Evolutionary conservation across 2,888 invertebrate genomes (phyloP).

Genomic region (Lacanobia oleracea): DNA sequence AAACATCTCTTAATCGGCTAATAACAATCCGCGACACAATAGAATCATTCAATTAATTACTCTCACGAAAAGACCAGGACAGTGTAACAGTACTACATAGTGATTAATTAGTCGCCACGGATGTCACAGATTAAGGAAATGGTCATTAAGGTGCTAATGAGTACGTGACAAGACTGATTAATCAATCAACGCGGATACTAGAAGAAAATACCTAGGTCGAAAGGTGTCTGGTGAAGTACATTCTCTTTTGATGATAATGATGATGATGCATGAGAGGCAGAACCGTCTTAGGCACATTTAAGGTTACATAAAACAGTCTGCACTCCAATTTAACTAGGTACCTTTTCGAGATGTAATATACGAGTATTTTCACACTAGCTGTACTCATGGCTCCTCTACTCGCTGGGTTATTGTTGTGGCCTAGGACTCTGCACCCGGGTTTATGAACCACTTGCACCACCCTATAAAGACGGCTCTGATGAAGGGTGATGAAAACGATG

Average conservation of each 20-base stretch:
- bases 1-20: not conserved
- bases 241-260: too few species aligned
- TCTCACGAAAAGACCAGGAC: constrained; percentile 12
- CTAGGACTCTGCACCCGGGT: too few species aligned
- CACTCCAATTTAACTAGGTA: too few species aligned
- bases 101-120: constrained; percentile 45
- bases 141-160: constrained; percentile 46
- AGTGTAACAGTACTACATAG: constrained; percentile 11
- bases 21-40: not conserved
- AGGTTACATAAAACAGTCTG: too few species aligned
- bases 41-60: not conserved
- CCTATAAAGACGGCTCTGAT: too few species aligned
- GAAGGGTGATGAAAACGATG: not conserved
- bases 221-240: not conserved
- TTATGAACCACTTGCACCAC: too few species aligned
- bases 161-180: constrained; percentile 36
- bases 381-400: too few species aligned
- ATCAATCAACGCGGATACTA: constrained; percentile 49
- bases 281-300: too few species aligned
- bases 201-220: constrained; percentile 30
- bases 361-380: too few species aligned
- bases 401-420: too few species aligned
- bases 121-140: constrained; percentile 48
- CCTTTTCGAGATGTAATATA: too few species aligned
- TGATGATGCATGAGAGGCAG: too few species aligned